A percentile compares a stretch with the other conserved stretches of the same genome.
These are phyloP conservation scores for Bovichtus variegatus DNA, from an alignment of 2,797 vertebrate species.

Conservation along the genomic window DNA sequence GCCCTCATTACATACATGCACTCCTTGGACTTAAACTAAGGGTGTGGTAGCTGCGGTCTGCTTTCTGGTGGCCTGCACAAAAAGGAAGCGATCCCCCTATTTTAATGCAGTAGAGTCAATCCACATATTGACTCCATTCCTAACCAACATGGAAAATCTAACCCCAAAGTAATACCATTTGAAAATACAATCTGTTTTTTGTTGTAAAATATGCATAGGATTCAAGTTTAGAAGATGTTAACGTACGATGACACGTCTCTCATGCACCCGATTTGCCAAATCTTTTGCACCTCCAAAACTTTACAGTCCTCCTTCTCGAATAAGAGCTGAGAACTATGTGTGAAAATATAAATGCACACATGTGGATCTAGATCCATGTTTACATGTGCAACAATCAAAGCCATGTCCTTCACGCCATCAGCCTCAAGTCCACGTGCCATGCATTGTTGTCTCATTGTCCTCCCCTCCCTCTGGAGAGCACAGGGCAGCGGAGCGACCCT, in stretches of 20 bases:
- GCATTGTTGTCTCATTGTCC: constrained; percentile 2
- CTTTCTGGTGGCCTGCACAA: not conserved
- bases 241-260: not conserved
- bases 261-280: not conserved
- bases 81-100: not conserved
- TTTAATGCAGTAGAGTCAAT: constrained; percentile 5
- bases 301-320: not conserved
- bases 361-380: not conserved
- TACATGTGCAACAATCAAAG: constrained; percentile 24
- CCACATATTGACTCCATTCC: constrained; percentile 1
- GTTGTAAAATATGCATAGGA: not conserved
- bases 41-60: constrained; percentile 17
- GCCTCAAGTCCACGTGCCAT: not conserved
- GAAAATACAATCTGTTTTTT: not conserved
- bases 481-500: constrained; percentile 13
- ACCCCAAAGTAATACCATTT: not conserved
- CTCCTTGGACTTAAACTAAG: constrained; percentile 15
- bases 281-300: not conserved
- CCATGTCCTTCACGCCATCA: constrained; percentile 3
- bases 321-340: not conserved
- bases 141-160: not conserved
- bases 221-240: not conserved
- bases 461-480: constrained; percentile 21
- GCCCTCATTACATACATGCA: not conserved
- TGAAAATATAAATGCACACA: not conserved